Percentiles rank a stretch among this genome's conserved stretches.
Conservation (phyloP, 2,797 vertebrate species). For the Holocentrus rufus region DNA sequence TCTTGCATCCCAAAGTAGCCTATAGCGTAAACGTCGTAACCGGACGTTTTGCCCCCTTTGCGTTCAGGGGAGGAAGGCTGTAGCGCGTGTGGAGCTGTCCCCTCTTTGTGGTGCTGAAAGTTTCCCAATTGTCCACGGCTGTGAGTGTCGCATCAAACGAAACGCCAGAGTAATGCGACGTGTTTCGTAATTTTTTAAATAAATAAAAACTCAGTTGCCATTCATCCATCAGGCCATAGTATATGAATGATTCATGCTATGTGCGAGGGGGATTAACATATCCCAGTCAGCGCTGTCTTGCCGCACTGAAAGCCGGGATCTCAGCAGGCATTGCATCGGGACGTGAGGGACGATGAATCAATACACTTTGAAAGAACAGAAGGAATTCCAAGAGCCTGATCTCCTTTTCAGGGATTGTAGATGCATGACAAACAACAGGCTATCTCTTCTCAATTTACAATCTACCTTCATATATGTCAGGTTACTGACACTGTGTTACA, state of each 20-base stretch:
- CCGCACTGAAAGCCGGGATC: conserved; percentile 29
- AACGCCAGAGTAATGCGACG: neutral
- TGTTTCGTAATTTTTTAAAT: neutral
- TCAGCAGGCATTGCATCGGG: conserved; percentile 40
- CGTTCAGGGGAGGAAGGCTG: neutral
- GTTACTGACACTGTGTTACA: neutral
- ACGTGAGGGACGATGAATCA: conserved; percentile 41
- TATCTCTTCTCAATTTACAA: neutral
- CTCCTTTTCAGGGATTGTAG: neutral
- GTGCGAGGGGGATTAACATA: conserved; percentile 9
- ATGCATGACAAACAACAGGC: neutral
- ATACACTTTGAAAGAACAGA: conserved; percentile 35
- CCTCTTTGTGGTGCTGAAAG: conserved; percentile 78
- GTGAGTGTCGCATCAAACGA: conserved; percentile 5
- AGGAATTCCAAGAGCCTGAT: conserved; percentile 5
- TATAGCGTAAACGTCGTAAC: conserved; percentile 52
- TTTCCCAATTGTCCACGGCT: conserved; percentile 66
- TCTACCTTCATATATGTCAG: neutral
- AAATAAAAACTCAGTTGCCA: conserved; percentile 10
- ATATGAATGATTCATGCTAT: neutral
- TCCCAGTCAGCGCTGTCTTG: conserved; percentile 9
- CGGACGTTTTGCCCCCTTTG: conserved; percentile 11
- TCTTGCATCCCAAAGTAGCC: conserved; percentile 52
- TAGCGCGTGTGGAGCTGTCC: conserved; percentile 72
- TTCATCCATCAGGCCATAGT: conserved; percentile 18